Evolutionary conservation across 2,113 vertebrate genomes (phyloP).

Genomic region (Malaclemys terrapin): DNA sequence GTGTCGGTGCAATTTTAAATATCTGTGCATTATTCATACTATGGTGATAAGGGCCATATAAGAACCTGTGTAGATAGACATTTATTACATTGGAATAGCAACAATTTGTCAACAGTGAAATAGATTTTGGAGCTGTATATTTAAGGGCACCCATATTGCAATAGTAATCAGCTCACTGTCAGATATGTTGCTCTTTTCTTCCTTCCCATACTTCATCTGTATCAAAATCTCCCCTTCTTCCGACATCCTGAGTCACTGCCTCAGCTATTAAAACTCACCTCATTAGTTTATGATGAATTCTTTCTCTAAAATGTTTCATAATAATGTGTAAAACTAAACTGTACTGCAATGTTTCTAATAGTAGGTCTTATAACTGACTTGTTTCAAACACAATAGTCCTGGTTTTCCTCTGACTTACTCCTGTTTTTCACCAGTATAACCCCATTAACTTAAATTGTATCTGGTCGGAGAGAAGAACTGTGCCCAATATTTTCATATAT

Average conservation of each 20-base stretch:
- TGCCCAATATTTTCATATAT: background rate
- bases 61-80: background rate
- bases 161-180: background rate
- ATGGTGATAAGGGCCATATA: background rate
- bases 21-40: background rate
- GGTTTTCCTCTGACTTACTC: background rate
- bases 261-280: background rate
- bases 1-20: background rate
- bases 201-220: background rate
- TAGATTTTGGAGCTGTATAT: background rate
- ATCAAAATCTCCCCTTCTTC: background rate
- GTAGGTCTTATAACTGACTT: background rate
- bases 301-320: background rate
- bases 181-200: accelerated
- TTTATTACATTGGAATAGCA: background rate
- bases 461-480: background rate
- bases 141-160: background rate
- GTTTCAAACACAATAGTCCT: background rate
- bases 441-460: background rate
- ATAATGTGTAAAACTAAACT: background rate
- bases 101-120: background rate
- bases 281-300: background rate
- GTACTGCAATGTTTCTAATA: background rate
- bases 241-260: background rate
- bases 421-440: background rate